A percentile compares a stretch with the other conserved stretches of the same genome.
Evolutionary conservation across 2,113 vertebrate species (phyloP).

Genomic region (Uria lomvia): DNA sequence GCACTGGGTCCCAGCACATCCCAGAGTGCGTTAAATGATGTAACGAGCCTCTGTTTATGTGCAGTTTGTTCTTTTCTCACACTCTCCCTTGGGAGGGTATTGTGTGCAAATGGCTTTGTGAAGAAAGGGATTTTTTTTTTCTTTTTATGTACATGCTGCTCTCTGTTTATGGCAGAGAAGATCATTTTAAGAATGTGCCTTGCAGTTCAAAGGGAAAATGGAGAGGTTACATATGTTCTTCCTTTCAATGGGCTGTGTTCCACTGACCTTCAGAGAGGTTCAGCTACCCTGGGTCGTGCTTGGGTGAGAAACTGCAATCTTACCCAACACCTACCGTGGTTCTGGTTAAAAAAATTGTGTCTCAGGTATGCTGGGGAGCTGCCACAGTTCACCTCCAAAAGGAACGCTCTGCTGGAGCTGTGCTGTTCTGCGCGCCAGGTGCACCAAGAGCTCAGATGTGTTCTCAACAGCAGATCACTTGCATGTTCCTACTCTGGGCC

Average conservation of each 20-base stretch:
- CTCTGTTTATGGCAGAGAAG: neutral
- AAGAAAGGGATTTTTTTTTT: neutral
- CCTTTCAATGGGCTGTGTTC: neutral
- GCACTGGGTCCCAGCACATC: neutral
- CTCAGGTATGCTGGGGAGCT: neutral
- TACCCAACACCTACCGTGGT: neutral
- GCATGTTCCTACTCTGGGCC: neutral
- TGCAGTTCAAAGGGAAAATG: neutral
- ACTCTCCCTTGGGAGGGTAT: neutral
- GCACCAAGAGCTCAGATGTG: neutral
- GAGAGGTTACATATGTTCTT: neutral
- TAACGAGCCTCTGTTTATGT: neutral
- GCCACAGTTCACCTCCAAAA: neutral
- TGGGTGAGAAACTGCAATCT: neutral
- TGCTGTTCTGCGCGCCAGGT: neutral
- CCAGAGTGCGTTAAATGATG: fast-evolving
- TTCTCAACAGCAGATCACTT: neutral
- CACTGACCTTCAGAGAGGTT: neutral
- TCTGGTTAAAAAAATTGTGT: too few species aligned
- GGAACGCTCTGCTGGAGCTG: neutral
- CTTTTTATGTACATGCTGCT: neutral
- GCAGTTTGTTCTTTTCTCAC: neutral
- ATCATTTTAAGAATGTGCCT: neutral
- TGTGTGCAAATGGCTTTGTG: neutral
- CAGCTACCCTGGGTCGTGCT: fast-evolving